phyloP scores from a whole-genome alignment of 1,140 invertebrate genomes.

The Zaprionus kolodkinae region DNA sequence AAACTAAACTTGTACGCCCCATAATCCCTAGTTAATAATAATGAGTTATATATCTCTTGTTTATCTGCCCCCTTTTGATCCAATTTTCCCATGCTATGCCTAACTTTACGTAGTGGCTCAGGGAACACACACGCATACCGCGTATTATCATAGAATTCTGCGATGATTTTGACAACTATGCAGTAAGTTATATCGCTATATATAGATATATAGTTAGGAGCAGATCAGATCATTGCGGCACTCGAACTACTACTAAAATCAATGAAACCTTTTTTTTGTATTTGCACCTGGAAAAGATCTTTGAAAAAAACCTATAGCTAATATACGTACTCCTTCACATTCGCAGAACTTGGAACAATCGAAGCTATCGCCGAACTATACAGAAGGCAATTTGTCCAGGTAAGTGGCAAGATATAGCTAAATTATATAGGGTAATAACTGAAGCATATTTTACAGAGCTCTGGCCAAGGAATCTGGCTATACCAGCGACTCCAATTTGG shows the following conservation, averaged over 20 bases:
- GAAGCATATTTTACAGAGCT: constrained; percentile 70
- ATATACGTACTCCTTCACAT: constrained; percentile 1
- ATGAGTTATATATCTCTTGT: too few relatives aligned
- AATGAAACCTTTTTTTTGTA: constrained; percentile 16
- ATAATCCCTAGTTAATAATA: constrained; percentile 16
- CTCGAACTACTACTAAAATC: constrained; percentile 63
- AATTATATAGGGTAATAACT: too few relatives aligned
- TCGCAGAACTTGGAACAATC: constrained; percentile 87
- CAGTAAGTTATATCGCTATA: constrained; percentile 84
- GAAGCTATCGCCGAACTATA: constrained; percentile 85
- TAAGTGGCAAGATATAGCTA: too few relatives aligned
- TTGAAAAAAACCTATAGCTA: background rate
- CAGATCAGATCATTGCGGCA: constrained; percentile 63
- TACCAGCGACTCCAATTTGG: constrained; percentile 94
- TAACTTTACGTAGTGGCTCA: constrained; percentile 86
- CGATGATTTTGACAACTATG: constrained; percentile 87
- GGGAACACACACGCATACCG: constrained; percentile 87
- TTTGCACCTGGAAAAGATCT: background rate
- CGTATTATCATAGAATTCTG: constrained; percentile 88
- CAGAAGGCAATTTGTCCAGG: constrained; percentile 84
- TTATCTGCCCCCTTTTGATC: constrained; percentile 31
- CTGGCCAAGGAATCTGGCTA: constrained; percentile 93
- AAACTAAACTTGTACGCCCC: constrained; percentile 3
- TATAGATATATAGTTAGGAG: constrained; percentile 18
- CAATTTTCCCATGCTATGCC: constrained; percentile 39